Conservation (phyloP, 1,140 invertebrate genomes). For the Arctopsyche grandis region DNA sequence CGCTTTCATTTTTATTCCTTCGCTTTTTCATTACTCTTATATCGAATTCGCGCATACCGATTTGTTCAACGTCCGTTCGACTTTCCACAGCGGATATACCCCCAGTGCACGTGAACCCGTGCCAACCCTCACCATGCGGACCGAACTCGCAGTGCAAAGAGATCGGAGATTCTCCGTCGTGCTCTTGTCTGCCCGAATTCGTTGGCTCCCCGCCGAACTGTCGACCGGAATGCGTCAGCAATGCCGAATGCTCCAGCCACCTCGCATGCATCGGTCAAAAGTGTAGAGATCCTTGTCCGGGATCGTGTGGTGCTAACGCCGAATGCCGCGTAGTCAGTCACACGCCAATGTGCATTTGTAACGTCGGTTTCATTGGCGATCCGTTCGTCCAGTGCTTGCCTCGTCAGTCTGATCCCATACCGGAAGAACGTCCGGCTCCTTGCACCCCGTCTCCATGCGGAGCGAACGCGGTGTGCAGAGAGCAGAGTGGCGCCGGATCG, state of each 20-base stretch:
- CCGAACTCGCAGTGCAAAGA: constrained; percentile 74
- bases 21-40: neutral
- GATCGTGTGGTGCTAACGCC: constrained; percentile 72
- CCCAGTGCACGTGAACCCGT: constrained; percentile 68
- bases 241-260: constrained; percentile 71
- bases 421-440: constrained; percentile 58
- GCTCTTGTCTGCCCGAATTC: constrained; percentile 72
- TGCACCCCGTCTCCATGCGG: constrained; percentile 74
- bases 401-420: constrained; percentile 56
- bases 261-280: constrained; percentile 75
- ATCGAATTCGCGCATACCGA: too few relatives aligned
- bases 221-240: constrained; percentile 73
- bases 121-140: constrained; percentile 76
- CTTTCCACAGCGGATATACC: constrained; percentile 66
- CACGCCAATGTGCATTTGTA: constrained; percentile 72
- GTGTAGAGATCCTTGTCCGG: constrained; percentile 75
- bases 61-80: constrained; percentile 1
- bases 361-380: constrained; percentile 68
- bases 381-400: constrained; percentile 68
- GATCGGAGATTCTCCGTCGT: constrained; percentile 70
- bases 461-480: constrained; percentile 72
- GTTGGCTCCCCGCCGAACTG: constrained; percentile 74
- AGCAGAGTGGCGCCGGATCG: constrained; percentile 70
- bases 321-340: constrained; percentile 75
- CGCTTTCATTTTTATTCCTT: neutral